Conservation (phyloP, 2,888 invertebrate species). For the Tenthredo livida region DNA sequence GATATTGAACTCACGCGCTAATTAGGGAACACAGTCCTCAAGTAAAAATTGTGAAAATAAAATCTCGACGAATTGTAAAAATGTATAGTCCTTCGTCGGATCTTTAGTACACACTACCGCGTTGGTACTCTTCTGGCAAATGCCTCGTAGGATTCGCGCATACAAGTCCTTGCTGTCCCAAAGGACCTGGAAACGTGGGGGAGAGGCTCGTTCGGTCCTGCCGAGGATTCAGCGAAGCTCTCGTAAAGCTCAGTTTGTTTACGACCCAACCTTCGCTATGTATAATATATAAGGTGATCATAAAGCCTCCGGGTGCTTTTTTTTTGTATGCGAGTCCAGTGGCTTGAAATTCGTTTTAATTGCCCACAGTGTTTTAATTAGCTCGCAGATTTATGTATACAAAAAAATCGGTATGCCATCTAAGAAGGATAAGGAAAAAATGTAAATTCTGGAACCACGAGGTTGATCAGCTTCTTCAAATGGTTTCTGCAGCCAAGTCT, state of each 20-base stretch:
- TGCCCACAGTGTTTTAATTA: neutral
- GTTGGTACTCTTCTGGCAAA: constrained; percentile 2
- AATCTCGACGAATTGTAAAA: constrained; percentile 11
- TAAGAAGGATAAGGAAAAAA: neutral
- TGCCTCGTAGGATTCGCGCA: neutral
- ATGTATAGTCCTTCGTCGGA: neutral
- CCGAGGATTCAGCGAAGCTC: constrained; percentile 15
- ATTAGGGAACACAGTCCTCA: neutral
- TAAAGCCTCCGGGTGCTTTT: neutral
- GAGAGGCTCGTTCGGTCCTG: neutral
- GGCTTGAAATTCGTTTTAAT: neutral
- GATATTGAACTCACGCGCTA: neutral
- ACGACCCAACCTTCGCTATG: constrained; percentile 21
- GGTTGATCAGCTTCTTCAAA: neutral
- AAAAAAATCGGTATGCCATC: neutral
- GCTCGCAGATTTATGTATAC: neutral
- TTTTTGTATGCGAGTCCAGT: neutral
- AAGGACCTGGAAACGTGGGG: constrained; percentile 5
- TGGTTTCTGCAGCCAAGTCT: neutral
- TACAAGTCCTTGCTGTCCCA: constrained; percentile 29
- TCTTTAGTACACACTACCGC: neutral
- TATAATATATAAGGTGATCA: constrained; percentile 34
- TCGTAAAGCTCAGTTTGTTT: constrained; percentile 39
- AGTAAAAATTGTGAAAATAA: neutral
- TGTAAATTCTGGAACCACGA: neutral